Evolutionary conservation across 2,113 vertebrate species (phyloP), one percentile per base, ranked within the genome.

Genomic region (Laticauda colubrina): DNA sequence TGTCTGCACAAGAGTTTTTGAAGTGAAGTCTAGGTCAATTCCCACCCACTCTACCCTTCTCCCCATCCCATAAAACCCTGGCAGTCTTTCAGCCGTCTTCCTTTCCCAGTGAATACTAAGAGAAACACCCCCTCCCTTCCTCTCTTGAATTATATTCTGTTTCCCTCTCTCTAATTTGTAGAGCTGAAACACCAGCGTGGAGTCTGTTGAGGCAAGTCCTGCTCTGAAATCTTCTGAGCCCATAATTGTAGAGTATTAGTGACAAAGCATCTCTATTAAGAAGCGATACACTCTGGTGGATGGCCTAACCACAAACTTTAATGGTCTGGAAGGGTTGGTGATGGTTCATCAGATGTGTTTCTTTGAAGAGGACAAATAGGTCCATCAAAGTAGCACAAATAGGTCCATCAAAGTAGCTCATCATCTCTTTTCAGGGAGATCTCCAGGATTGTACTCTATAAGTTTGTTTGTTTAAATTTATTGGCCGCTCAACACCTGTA

Each of bases 251-350:
- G 34, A 89, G 59, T 54, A 12, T 91, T 90, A 93, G 87, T 85
- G 45, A 87, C 56, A 91, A 87, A 87, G 87, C 1, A 0, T 56
- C 18, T 94, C 21, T 0, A 26, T 87, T 91, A 51, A 6, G 14
- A 59, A 51, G 92, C 64, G 92, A 57, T 29, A 93, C 0, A 90
- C 92, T 88, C 39, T 85, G 61, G 88, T 92, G 64, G 86, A 45
- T 26, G 69, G 89, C 89, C 48, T 91, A 86, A 85, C 86, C 55
- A 45, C 91, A 92, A 59, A 34, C n/a, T 15, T 23, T 11, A 11
- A 34, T 89, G 57, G 2, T 51, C n/a, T 56, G 88, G 53, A 85
- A 43, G 48, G 64, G 57, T 3, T n/a, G n/a, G 18, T 0, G 55
- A 88, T 12, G 87, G 29, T 21, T 55, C 61, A 14, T n/a, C 55